Percentiles rank a stretch among this genome's conserved stretches.
Conservation (phyloP, 2,797 vertebrate genomes). For the Gephyroberyx darwinii region DNA sequence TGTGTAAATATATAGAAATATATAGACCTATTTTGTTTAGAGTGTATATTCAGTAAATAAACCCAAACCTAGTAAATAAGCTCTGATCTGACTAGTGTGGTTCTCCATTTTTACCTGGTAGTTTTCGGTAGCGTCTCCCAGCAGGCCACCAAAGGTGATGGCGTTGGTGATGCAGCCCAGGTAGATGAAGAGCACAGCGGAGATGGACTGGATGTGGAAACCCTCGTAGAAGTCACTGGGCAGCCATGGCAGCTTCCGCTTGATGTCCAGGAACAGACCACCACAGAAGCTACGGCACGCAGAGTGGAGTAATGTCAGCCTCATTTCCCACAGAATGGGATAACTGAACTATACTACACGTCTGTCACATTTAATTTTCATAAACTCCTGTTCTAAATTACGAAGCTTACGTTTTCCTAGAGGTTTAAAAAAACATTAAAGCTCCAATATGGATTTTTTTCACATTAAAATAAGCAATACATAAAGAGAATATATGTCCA, state of each 20-base stretch:
- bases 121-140: slow-evolving; percentile 96
- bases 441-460: too few relatives aligned
- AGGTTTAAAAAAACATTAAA: too few relatives aligned
- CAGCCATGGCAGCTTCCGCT: slow-evolving; percentile 93
- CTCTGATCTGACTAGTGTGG: not conserved
- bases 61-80: not conserved
- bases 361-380: too few relatives aligned
- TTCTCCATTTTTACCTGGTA: slow-evolving; percentile 86
- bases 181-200: slow-evolving; percentile 97
- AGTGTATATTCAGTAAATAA: not conserved
- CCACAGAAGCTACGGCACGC: slow-evolving; percentile 88
- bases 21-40: too few relatives aligned
- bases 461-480: too few relatives aligned
- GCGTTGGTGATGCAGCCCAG: slow-evolving; percentile 98
- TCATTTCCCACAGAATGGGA: not conserved
- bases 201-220: slow-evolving; percentile 97
- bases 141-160: slow-evolving; percentile 95
- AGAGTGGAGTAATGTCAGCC: slow-evolving; percentile 14
- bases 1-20: too few relatives aligned
- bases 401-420: not conserved
- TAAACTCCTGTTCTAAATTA: not conserved
- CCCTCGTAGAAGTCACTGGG: slow-evolving; percentile 93
- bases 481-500: too few relatives aligned
- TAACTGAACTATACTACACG: not conserved
- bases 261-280: slow-evolving; percentile 91